Conservation (phyloP, 2,113 vertebrate species). For the Scopus umbretta region DNA sequence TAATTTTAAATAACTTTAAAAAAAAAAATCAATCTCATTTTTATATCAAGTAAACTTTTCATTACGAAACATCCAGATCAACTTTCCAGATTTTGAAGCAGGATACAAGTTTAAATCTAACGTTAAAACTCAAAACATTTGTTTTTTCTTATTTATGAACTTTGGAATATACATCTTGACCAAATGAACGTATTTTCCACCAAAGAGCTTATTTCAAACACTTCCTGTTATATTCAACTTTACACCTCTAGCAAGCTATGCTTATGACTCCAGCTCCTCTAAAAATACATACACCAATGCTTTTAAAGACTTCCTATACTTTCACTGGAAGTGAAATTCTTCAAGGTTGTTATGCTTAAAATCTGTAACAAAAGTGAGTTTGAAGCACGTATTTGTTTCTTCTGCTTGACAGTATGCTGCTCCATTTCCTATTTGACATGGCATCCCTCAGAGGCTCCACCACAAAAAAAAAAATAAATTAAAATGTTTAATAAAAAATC, state of each 20-base stretch:
- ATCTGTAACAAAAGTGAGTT: neutral
- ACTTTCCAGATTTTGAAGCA: neutral
- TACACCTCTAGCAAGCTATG: neutral
- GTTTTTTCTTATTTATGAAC: neutral
- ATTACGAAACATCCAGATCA: neutral
- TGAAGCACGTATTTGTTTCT: neutral
- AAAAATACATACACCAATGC: neutral
- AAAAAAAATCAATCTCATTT: neutral
- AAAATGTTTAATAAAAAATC: neutral
- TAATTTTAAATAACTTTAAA: neutral
- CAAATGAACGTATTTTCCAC: neutral
- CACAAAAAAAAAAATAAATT: neutral
- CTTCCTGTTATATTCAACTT: neutral
- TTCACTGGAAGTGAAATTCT: slow-evolving; percentile 39
- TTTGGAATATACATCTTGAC: neutral
- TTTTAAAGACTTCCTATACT: slow-evolving; percentile 9
- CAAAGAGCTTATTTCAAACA: neutral
- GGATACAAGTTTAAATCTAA: neutral
- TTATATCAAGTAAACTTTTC: neutral
- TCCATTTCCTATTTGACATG: slow-evolving; percentile 44
- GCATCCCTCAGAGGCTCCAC: neutral
- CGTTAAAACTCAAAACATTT: neutral
- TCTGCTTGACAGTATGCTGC: slow-evolving; percentile 6
- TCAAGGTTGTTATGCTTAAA: neutral
- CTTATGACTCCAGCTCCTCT: neutral